Base-by-base conservation (phyloP, 2,888 invertebrate species). In the Lepetodrilus schrolli region DNA sequence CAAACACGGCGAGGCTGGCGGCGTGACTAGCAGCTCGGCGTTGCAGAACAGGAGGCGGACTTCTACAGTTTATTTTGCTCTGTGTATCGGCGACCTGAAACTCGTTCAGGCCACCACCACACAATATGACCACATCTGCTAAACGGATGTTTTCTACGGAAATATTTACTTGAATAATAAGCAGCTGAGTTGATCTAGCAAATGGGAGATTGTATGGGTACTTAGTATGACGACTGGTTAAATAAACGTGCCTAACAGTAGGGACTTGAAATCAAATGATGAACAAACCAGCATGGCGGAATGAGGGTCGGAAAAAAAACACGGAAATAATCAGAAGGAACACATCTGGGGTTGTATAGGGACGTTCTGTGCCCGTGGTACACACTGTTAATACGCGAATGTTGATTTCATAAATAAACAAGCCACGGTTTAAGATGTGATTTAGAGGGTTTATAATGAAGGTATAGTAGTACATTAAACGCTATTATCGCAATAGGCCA, bases 161-260 rank as follows among this genome's bases (percentile, higher is more conserved):
- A 58, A 58, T 58, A 58, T 58, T 58, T 58, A 58, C 58, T 58
- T 17, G 26, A 34, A 58, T 58, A 58, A 58, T 58, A 58, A n/a
- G 58, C 58, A 7, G 58, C 26, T 17, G 58, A n/a, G 34, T 8
- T 17, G 30, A 58, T 58, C 34, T 30, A 30, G 30, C 58, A 30
- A n/a, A 17, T 26, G 58, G 58, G n/a, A 30, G 30, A 7, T 30
- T 23, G 58, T 13, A 58, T 58, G 58, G 30, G 58, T 30, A 58
- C 58, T 58, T 58, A 58, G 23, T 13, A 30, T 17, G 26, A 30
- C 26, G 34, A 26, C 34, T 26, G 17, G 26, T 34, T 30, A 58
- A 58, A 58, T 58, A 58, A 58, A 58, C 58, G n/a, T 21, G 17
- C 17, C 48, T 17, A 17, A 21, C 48, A 48, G 48, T 48, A 21